Base-by-base conservation (phyloP, 2,888 invertebrate species). In the Sphaerophoria taeniata region DNA sequence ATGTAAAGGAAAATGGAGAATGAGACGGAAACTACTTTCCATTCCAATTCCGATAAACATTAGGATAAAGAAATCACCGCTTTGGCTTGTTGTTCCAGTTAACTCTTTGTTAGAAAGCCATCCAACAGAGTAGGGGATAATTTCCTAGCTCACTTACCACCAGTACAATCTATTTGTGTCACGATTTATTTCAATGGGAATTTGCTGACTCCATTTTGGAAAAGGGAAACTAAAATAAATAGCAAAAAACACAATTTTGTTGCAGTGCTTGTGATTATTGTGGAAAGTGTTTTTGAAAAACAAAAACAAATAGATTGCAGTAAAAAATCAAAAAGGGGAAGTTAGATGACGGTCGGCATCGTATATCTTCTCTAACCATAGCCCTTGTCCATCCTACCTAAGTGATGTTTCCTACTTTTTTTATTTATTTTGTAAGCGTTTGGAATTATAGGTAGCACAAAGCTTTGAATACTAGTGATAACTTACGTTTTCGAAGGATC, bases 61-160 rank as follows among this genome's bases (percentile, higher is more conserved):
- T 58, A 58, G 60, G 65, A 72, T 63, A 55, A 45, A 47, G 75
- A 43, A 75, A 61, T 70, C 69, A 55, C 56, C 53, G 53, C 56
- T 73, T 65, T 43, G 58, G 55, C 45, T 69, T 69, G 47, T 69
- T 69, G 47, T 61, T 55, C 61, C 34, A 47, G 61, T 75, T 75
- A 61, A 61, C 55, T 16, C 45, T 51, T 60, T 58, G 39, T 47
- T 75, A 33, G 43, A 24, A 36, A n/a, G 43, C 16, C 49, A 56
- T 72, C 36, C 55, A 24, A 24, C 24, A 45, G 31, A 80, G 43
- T 14, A 75, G 7, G 45, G 58, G 65, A 82, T 77, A 77, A 82
- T 82, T 67, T 82, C 82, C 82, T 77, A 79, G 67, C 81, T 76
- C 71, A 70, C 76, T 76, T 76, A 58, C 71, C 76, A 60, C 53